These are phyloP conservation scores for Gymnocheta viridis DNA, from an alignment of 2,888 invertebrate genomes.

Conservation along the genomic window DNA sequence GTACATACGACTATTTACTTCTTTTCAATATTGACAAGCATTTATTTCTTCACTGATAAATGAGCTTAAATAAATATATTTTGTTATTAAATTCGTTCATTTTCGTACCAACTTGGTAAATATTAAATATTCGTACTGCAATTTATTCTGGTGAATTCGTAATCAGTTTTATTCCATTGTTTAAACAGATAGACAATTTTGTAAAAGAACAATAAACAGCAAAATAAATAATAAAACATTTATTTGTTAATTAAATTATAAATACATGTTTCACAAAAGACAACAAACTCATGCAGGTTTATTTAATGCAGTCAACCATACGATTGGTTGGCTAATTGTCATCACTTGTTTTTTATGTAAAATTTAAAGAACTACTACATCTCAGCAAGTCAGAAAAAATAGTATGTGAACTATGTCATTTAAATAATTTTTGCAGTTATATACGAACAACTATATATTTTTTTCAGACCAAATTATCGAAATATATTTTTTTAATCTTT, in stretches of 20 bases:
- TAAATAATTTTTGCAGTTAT: too few species aligned
- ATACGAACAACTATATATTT: too few species aligned
- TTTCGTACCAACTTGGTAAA: background rate
- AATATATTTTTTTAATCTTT: too few species aligned
- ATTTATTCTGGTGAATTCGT: conserved; percentile 27
- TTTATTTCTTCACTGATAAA: conserved; percentile 3
- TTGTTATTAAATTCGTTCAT: background rate
- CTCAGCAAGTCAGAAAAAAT: too few species aligned
- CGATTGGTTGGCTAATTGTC: background rate
- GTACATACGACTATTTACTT: too few species aligned
- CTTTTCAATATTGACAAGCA: too few species aligned
- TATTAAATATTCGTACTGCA: conserved; percentile 1
- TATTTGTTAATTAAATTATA: conserved; percentile 10
- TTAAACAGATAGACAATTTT: conserved; percentile 6
- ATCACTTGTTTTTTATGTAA: too few species aligned
- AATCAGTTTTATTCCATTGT: conserved; percentile 31
- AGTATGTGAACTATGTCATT: too few species aligned
- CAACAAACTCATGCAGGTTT: conserved; percentile 15
- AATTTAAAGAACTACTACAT: too few species aligned
- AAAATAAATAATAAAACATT: background rate
- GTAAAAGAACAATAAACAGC: conserved; percentile 7
- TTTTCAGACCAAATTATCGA: too few species aligned
- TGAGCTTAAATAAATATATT: conserved; percentile 2
- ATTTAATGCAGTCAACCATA: background rate
- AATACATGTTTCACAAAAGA: conserved; percentile 7